These are phyloP conservation scores for Hylaeus volcanicus DNA, from an alignment of 1,140 invertebrate species.

Conservation along the genomic window DNA sequence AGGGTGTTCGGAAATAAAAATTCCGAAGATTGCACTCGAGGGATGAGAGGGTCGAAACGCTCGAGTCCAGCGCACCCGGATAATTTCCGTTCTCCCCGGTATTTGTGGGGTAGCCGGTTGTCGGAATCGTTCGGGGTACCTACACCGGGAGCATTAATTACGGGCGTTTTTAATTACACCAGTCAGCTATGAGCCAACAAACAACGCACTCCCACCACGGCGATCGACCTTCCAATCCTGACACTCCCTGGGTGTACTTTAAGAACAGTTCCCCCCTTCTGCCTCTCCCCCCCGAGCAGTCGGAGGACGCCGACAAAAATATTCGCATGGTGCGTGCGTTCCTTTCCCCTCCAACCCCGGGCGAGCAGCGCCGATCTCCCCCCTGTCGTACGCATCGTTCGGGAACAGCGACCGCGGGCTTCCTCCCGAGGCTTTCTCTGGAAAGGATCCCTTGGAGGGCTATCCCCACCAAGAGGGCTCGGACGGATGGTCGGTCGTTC, in stretches of 20 bases:
- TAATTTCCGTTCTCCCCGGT: neutral
- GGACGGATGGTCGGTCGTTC: slow-evolving; percentile 40
- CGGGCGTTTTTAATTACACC: slow-evolving; percentile 54
- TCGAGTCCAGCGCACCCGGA: too few relatives aligned
- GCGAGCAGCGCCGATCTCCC: slow-evolving; percentile 2
- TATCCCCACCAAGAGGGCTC: slow-evolving; percentile 39
- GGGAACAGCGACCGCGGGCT: slow-evolving; percentile 35
- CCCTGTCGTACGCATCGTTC: slow-evolving; percentile 5
- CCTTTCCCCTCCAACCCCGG: neutral
- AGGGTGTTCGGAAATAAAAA: neutral
- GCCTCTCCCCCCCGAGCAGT: slow-evolving; percentile 23
- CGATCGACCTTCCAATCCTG: slow-evolving; percentile 59
- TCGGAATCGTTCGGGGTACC: neutral
- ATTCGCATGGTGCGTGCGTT: slow-evolving; percentile 40
- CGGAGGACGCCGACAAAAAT: slow-evolving; percentile 43
- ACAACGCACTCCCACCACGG: slow-evolving; percentile 42
- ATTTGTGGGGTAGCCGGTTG: neutral
- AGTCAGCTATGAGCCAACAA: slow-evolving; percentile 31
- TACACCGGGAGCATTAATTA: slow-evolving; percentile 34
- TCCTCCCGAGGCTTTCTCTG: slow-evolving; percentile 46
- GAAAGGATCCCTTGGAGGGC: slow-evolving; percentile 32
- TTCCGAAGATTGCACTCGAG: neutral
- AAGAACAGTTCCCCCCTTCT: slow-evolving; percentile 39
- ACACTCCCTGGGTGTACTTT: slow-evolving; percentile 49
- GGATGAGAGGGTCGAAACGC: neutral